Conservation (phyloP, 2,113 vertebrate genomes). For the Petaurus breviceps region DNA sequence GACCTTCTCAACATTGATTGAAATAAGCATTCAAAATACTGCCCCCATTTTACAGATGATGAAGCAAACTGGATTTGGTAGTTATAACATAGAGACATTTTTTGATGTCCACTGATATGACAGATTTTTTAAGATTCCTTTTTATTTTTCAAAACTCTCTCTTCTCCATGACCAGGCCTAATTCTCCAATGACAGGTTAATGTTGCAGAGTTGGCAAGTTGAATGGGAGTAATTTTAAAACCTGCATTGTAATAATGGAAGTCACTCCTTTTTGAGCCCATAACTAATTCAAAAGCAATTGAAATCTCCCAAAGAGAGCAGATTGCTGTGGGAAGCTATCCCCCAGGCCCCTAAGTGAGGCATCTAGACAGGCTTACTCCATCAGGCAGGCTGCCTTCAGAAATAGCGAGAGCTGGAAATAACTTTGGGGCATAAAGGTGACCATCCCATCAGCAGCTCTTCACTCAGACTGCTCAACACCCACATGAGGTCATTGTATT, state of each 20-base stretch:
- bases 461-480: not conserved
- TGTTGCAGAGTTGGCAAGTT: constrained; percentile 53
- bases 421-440: not conserved
- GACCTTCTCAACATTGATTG: not conserved
- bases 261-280: constrained; percentile 52
- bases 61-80: not conserved
- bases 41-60: not conserved
- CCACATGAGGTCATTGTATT: not conserved
- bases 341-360: constrained; percentile 10
- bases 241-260: constrained; percentile 59
- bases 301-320: constrained; percentile 65
- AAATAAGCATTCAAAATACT: not conserved
- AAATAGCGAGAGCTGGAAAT: constrained; percentile 11
- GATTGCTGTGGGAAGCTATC: constrained; percentile 38
- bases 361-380: constrained; percentile 27
- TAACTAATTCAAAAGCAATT: constrained; percentile 75
- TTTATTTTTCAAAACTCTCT: constrained; percentile 44
- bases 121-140: constrained; percentile 20
- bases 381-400: constrained; percentile 29
- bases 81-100: not conserved
- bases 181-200: constrained; percentile 60
- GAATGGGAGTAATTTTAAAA: constrained; percentile 68
- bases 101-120: constrained; percentile 28
- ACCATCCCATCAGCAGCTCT: constrained; percentile 1
- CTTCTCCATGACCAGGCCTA: not conserved